Conservation (phyloP, 2,113 vertebrate species). For the Oncorhynchus tshawytscha region DNA sequence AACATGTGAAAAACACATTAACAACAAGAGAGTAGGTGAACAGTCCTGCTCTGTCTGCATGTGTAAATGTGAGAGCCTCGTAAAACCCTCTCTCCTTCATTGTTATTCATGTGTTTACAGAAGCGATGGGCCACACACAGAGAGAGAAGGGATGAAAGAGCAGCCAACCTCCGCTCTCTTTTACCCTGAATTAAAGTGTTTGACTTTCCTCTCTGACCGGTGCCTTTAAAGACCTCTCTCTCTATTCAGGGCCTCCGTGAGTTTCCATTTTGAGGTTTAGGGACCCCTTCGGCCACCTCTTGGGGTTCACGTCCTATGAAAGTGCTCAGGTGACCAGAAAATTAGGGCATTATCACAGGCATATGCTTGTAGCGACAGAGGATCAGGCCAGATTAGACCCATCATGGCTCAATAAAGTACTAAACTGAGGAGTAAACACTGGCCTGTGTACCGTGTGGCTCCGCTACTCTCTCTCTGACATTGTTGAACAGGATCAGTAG, state of each 20-base stretch:
- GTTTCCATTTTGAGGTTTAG: slow-evolving; percentile 52
- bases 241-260: slow-evolving; percentile 43
- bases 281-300: slow-evolving; percentile 39
- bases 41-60: slow-evolving; percentile 31
- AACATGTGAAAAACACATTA: slow-evolving; percentile 14
- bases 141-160: slow-evolving; percentile 70
- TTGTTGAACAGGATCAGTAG: slow-evolving; percentile 62
- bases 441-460: slow-evolving; percentile 55
- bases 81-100: slow-evolving; percentile 59
- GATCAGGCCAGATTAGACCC: slow-evolving; percentile 70
- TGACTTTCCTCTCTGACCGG: slow-evolving; percentile 71
- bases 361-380: slow-evolving; percentile 69
- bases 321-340: slow-evolving; percentile 77
- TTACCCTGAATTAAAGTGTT: slow-evolving; percentile 72
- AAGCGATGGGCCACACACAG: slow-evolving; percentile 76
- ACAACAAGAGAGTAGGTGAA: slow-evolving; percentile 28
- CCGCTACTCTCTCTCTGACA: slow-evolving; percentile 51
- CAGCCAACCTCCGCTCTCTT: slow-evolving; percentile 63
- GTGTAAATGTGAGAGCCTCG: slow-evolving; percentile 61
- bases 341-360: slow-evolving; percentile 72
- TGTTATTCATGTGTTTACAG: slow-evolving; percentile 78
- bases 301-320: slow-evolving; percentile 58
- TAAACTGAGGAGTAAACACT: slow-evolving; percentile 67
- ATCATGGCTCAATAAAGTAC: slow-evolving; percentile 64
- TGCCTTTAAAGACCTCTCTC: slow-evolving; percentile 53